Percentiles rank a stretch among this genome's conserved stretches.
phyloP scores from a whole-genome alignment of 2,888 invertebrate genomes.

The Aleiodes leptofemur region DNA sequence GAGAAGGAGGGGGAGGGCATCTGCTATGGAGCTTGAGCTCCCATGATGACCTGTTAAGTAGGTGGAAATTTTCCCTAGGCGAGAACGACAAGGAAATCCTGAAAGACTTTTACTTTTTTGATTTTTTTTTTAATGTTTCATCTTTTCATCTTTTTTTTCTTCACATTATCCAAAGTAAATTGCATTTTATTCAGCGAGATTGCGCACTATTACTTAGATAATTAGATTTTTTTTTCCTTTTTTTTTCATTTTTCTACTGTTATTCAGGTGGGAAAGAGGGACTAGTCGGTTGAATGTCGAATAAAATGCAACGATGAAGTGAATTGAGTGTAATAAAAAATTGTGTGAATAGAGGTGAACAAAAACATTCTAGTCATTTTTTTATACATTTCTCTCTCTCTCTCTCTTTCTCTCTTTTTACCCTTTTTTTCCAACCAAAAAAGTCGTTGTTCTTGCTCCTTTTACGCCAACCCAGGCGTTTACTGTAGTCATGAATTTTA shows the following conservation, averaged over 20 bases:
- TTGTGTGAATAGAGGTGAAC: conserved; percentile 15
- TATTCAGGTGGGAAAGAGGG: neutral
- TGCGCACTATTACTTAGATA: conserved; percentile 20
- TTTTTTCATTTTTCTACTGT: neutral
- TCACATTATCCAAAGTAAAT: conserved; percentile 12
- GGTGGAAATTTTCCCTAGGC: conserved; percentile 37
- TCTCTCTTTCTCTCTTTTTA: neutral
- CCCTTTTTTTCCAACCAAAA: conserved; percentile 12
- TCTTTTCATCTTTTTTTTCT: neutral
- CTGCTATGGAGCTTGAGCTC: conserved; percentile 16
- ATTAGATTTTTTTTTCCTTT: conserved; percentile 9
- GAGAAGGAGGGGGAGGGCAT: neutral
- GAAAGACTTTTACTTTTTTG: conserved; percentile 14
- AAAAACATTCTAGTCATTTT: conserved; percentile 3
- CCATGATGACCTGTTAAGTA: conserved; percentile 41
- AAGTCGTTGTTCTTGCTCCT: neutral
- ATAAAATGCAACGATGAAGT: neutral
- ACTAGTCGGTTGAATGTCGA: neutral
- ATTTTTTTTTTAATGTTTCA: conserved; percentile 5
- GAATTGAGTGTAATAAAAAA: conserved; percentile 3
- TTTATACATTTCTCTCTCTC: neutral
- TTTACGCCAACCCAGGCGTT: conserved; percentile 16
- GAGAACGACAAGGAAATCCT: conserved; percentile 18
- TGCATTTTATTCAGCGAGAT: conserved; percentile 20
- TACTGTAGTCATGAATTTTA: conserved; percentile 35